These are phyloP conservation scores for Ambastaia sidthimunki DNA, from an alignment of 2,797 vertebrate species.

Conservation along the genomic window DNA sequence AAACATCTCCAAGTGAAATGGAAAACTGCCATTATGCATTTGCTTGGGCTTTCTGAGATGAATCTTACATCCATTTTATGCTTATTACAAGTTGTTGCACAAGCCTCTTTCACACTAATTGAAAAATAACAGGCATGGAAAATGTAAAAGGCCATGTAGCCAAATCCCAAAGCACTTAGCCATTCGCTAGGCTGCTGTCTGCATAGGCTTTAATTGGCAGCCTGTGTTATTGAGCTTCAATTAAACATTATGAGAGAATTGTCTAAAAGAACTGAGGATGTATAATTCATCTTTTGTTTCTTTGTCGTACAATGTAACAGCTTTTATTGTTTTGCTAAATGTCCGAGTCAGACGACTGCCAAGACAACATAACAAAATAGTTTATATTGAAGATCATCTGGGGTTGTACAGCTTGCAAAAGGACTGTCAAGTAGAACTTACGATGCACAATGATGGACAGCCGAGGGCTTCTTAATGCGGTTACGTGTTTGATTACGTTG, in stretches of 20 bases:
- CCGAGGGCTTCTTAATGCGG: too few species aligned
- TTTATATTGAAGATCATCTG: not conserved
- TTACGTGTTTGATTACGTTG: too few species aligned
- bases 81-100: constrained; percentile 56
- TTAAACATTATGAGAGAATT: constrained; percentile 62
- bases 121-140: constrained; percentile 58
- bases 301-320: constrained; percentile 33
- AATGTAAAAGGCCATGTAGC: constrained; percentile 53
- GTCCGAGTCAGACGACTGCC: not conserved
- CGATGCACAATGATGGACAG: not conserved
- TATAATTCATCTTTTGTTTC: constrained; percentile 48
- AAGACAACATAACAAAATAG: not conserved
- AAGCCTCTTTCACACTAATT: constrained; percentile 55
- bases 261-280: constrained; percentile 59
- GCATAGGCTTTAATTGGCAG: constrained; percentile 61
- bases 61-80: constrained; percentile 41
- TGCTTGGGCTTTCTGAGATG: constrained; percentile 1
- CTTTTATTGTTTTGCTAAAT: constrained; percentile 33
- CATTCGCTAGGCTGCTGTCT: constrained; percentile 57
- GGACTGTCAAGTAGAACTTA: not conserved
- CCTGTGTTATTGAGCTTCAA: constrained; percentile 60
- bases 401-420: not conserved
- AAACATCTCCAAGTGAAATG: constrained; percentile 5
- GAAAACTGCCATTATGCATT: constrained; percentile 61
- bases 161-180: constrained; percentile 62